These are phyloP conservation scores for Solen grandis DNA, from an alignment of 1,140 invertebrate species.

Conservation along the genomic window DNA sequence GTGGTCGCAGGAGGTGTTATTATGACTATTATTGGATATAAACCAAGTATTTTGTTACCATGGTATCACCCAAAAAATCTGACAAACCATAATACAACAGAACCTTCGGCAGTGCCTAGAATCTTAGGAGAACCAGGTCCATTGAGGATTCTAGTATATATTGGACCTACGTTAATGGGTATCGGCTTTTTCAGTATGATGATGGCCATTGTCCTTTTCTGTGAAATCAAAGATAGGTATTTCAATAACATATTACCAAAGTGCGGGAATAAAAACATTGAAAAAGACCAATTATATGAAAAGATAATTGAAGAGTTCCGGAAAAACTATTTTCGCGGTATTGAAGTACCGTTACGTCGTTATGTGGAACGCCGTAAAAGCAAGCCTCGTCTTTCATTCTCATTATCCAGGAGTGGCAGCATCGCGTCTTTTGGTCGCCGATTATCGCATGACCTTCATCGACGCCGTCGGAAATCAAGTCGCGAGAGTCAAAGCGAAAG, in stretches of 20 bases:
- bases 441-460: slow-evolving; percentile 62
- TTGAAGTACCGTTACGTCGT: slow-evolving; percentile 66
- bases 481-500: slow-evolving; percentile 48
- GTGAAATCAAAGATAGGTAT: slow-evolving; percentile 76
- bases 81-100: slow-evolving; percentile 13
- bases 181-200: slow-evolving; percentile 74
- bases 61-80: slow-evolving; percentile 19
- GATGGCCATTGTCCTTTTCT: slow-evolving; percentile 73
- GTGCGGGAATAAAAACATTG: slow-evolving; percentile 39
- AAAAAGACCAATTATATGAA: slow-evolving; percentile 68
- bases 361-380: slow-evolving; percentile 21
- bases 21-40: slow-evolving; percentile 54
- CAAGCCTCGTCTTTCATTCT: slow-evolving; percentile 39
- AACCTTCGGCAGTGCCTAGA: slow-evolving; percentile 31
- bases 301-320: slow-evolving; percentile 73
- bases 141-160: slow-evolving; percentile 65
- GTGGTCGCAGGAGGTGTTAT: slow-evolving; percentile 38
- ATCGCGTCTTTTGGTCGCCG: slow-evolving; percentile 33
- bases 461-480: slow-evolving; percentile 35
- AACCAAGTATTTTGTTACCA: slow-evolving; percentile 46
- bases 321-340: slow-evolving; percentile 74
- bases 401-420: slow-evolving; percentile 41
- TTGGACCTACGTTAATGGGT: slow-evolving; percentile 73
- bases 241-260: slow-evolving; percentile 68
- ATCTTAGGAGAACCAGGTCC: slow-evolving; percentile 28